Evolutionary conservation across 2,113 vertebrate species (phyloP).

Genomic region (Pelmatolapia mariae): DNA sequence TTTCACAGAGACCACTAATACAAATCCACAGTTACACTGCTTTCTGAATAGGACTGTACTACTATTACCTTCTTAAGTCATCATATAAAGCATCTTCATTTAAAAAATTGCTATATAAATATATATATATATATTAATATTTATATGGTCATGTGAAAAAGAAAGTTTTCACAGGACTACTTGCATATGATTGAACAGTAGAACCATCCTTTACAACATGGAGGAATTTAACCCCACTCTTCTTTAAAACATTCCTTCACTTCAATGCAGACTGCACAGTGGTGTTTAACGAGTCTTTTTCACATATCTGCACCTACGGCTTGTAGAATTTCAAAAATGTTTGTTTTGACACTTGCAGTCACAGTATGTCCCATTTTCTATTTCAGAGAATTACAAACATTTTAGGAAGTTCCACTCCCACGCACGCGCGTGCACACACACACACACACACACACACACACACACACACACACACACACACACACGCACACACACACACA

Average conservation of each 20-base stretch:
- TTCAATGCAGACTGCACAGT: background rate
- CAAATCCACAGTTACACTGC: background rate
- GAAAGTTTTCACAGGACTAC: background rate
- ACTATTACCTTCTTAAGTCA: background rate
- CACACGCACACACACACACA: background rate
- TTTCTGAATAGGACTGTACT: background rate
- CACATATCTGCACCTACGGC: background rate
- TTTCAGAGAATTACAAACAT: background rate
- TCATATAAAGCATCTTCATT: background rate
- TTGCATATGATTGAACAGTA: background rate
- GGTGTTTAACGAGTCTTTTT: background rate
- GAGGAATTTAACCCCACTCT: background rate
- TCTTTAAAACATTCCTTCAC: background rate
- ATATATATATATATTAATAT: background rate
- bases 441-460: too few species aligned
- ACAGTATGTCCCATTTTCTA: background rate
- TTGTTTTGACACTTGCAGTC: background rate
- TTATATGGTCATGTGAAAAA: background rate
- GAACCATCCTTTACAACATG: background rate
- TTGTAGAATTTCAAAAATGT: background rate
- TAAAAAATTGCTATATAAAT: background rate
- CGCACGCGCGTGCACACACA: too few species aligned
- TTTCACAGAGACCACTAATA: background rate
- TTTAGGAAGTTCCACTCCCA: background rate
- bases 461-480: too few species aligned